Evolutionary conservation across 2,113 vertebrate genomes (phyloP).

Genomic region (Rana temporaria): DNA sequence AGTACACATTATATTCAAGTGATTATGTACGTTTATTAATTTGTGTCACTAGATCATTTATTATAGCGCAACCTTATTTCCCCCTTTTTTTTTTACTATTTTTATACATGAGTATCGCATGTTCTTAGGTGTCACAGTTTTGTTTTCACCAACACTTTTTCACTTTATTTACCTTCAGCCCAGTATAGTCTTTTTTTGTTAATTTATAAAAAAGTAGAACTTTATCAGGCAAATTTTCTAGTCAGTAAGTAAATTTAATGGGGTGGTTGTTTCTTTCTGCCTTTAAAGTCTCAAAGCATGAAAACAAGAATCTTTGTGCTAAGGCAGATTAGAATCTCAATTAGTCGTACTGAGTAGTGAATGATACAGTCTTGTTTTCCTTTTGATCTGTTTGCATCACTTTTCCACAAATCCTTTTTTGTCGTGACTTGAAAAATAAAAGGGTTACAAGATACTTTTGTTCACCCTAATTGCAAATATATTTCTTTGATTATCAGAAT

Average conservation of each 20-base stretch:
- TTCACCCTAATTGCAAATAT: not conserved
- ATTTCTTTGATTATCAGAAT: too few species aligned
- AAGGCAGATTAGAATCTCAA: constrained; percentile 22
- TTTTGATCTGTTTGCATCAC: not conserved
- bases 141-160: too few species aligned
- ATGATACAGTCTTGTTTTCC: constrained; percentile 24
- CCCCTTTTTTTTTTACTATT: too few species aligned
- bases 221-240: constrained; percentile 28
- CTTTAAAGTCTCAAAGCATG: constrained; percentile 26
- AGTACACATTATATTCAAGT: too few species aligned
- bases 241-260: constrained; percentile 31
- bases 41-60: too few species aligned
- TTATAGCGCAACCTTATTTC: too few species aligned
- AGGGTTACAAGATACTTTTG: not conserved
- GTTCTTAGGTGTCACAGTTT: too few species aligned
- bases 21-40: too few species aligned
- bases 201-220: not conserved
- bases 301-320: constrained; percentile 41
- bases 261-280: constrained; percentile 23
- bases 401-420: not conserved
- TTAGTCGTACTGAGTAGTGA: not conserved
- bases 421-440: not conserved
- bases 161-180: too few species aligned
- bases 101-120: too few species aligned
- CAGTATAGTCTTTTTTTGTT: too few species aligned